phyloP scores from a whole-genome alignment of 2,797 vertebrate genomes.

The Eospalax fontanierii region DNA sequence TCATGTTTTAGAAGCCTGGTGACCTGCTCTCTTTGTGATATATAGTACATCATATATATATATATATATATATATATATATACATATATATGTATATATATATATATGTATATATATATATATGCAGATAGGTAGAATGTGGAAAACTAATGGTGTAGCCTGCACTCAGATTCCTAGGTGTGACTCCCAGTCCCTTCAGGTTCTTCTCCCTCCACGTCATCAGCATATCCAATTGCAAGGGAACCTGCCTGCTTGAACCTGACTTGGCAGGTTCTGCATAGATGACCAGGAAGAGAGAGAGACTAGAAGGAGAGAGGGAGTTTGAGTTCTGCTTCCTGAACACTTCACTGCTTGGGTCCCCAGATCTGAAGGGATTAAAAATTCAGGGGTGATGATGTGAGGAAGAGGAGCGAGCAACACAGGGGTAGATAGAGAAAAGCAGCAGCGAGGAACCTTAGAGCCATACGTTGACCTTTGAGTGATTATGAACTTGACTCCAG shows the following conservation, averaged over 20 bases:
- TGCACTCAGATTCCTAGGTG: not conserved
- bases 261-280: conserved; percentile 21
- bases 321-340: conserved; percentile 37
- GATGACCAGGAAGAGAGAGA: conserved; percentile 29
- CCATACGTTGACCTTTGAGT: not conserved
- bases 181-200: not conserved
- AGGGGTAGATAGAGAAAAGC: conserved; percentile 8
- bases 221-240: not conserved
- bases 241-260: conserved; percentile 47
- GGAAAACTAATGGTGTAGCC: not conserved
- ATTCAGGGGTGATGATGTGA: not conserved
- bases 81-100: not conserved
- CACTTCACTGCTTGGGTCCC: not conserved
- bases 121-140: not conserved
- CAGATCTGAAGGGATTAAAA: conserved; percentile 32
- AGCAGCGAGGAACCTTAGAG: conserved; percentile 2
- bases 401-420: not conserved
- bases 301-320: conserved; percentile 24
- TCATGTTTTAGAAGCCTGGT: conserved; percentile 19
- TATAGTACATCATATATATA: not conserved
- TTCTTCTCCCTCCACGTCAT: not conserved
- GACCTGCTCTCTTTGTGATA: not conserved
- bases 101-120: not conserved
- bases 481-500: not conserved
- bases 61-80: not conserved